Evolutionary conservation across 2,888 invertebrate species (phyloP), one percentile per base, ranked within the genome.

Genomic region (Chaitophorus viminalis): DNA sequence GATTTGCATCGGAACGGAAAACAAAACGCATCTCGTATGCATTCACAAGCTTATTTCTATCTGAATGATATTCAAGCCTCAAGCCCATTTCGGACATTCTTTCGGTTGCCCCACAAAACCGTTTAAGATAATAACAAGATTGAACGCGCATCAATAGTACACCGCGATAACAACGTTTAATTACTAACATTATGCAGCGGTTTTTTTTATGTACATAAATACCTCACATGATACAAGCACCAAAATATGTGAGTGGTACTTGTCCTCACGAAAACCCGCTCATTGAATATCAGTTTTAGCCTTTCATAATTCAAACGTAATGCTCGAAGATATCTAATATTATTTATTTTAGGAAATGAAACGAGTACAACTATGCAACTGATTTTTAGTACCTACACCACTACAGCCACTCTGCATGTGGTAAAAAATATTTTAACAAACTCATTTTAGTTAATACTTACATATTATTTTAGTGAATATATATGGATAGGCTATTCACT

Each of bases 91-190:
- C 86, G 86, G 86, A 79, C 78, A 86, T 86, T 86, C 86, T 60
- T 85, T 72, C 25, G 54, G 70, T 86, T 31, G 78, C 76, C 85
- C 77, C 85, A 85, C 54, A 72, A 79, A 60, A 86, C 78, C 86
- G 78, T 86, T 86, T 86, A 86, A 86, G 78, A 86, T 86, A 86
- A 86, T 86, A 86, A 86, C 78, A 86, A 86, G 86, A 86, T 86
- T 86, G 86, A 86, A 86, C 77, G 86, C 86, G 72, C 86, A 79
- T 86, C 86, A 86, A 86, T 86, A 78, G 21, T 79, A 72, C 52
- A 54, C 70, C 33, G 72, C 54, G 14, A 54, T 72, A 79, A 86
- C 78, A 86, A 86, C 86, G 79, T 86, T 86, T 86, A 86, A 86
- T 86, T 86, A 86, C 78, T 78, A 18, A 54, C 70, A 86, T 86